Conservation (phyloP, 2,797 vertebrate species). For the Eurystomus glaucurus region DNA sequence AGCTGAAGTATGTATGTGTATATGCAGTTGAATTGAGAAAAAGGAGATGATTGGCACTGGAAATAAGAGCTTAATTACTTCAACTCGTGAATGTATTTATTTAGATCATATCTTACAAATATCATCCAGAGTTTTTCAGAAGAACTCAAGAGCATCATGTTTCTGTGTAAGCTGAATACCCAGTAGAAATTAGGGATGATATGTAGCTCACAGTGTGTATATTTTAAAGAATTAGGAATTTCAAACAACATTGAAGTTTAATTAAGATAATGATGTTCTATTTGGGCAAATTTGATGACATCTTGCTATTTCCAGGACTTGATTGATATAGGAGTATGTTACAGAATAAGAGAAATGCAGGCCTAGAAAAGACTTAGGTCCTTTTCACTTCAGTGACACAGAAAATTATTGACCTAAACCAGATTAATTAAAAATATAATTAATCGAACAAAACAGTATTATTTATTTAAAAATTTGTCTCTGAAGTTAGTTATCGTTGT, state of each 20-base stretch:
- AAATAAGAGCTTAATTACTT: constrained; percentile 41
- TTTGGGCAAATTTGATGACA: neutral
- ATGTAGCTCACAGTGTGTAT: neutral
- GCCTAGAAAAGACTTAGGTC: neutral
- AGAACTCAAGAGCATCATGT: neutral
- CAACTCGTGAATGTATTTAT: constrained; percentile 6
- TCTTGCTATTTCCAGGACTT: neutral
- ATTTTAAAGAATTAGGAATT: constrained; percentile 5
- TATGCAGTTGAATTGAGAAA: neutral
- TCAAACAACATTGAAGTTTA: neutral
- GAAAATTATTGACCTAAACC: neutral
- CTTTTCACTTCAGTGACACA: neutral
- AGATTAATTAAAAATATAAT: neutral
- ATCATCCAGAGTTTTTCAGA: neutral
- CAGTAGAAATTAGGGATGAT: neutral
- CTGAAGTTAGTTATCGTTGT: neutral
- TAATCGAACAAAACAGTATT: neutral
- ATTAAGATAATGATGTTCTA: neutral
- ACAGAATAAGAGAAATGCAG: neutral
- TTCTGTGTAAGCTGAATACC: neutral
- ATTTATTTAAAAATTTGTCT: neutral
- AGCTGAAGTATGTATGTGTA: neutral
- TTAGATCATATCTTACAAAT: neutral
- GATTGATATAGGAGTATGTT: neutral
- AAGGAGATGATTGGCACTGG: neutral